These are phyloP conservation scores for Lissocephala sabroskyi DNA, from an alignment of 2,888 invertebrate genomes.

Conservation along the genomic window DNA sequence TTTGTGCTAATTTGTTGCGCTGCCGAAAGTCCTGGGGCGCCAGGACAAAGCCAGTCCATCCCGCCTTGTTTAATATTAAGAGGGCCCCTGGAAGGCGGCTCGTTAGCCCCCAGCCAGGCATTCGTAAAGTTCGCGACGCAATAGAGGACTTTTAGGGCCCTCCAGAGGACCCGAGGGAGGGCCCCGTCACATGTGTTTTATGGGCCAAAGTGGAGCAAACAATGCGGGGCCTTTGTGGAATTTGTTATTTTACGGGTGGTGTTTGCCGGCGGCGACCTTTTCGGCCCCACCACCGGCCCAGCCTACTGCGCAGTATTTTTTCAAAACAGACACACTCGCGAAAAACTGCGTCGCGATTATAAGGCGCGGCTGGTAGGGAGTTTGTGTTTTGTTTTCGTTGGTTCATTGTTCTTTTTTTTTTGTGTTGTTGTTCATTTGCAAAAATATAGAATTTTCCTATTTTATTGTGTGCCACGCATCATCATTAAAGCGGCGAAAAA, in stretches of 20 bases:
- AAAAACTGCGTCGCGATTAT: constrained; percentile 1
- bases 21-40: too few relatives aligned
- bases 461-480: constrained; percentile 21
- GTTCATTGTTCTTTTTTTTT: background rate
- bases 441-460: too few relatives aligned
- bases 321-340: background rate
- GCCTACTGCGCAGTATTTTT: constrained; percentile 3
- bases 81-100: too few relatives aligned
- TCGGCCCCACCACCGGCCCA: background rate
- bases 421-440: background rate
- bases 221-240: background rate
- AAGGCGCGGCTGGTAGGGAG: background rate
- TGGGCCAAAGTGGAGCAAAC: background rate
- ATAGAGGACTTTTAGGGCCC: too few relatives aligned
- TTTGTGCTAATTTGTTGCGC: too few relatives aligned
- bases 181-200: background rate
- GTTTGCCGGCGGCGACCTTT: background rate
- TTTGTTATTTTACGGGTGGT: background rate
- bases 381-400: background rate
- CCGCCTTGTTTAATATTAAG: too few relatives aligned
- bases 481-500: constrained; percentile 25
- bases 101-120: too few relatives aligned
- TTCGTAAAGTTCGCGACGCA: too few relatives aligned
- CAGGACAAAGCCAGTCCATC: too few relatives aligned
- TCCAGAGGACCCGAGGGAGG: too few relatives aligned